Conservation (phyloP, 2,797 vertebrate species). For the Uromys caudimaculatus region DNA sequence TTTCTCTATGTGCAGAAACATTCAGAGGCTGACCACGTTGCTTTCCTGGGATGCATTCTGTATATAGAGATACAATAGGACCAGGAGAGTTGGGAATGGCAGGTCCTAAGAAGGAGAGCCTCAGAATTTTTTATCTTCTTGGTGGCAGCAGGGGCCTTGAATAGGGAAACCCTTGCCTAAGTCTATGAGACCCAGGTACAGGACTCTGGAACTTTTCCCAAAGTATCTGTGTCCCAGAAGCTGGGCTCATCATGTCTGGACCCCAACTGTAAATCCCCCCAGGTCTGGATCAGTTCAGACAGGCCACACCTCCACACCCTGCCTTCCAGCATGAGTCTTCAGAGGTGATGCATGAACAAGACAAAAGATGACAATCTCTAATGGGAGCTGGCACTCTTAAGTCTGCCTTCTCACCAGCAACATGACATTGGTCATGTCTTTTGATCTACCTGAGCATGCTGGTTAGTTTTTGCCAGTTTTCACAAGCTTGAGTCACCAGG, state of each 20-base stretch:
- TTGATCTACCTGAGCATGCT: neutral
- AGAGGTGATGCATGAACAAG: neutral
- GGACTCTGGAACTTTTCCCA: neutral
- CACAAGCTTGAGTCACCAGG: neutral
- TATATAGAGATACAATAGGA: neutral
- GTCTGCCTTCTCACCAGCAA: neutral
- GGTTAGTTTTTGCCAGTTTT: neutral
- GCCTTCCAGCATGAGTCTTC: neutral
- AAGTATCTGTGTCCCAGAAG: neutral
- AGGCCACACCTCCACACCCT: neutral
- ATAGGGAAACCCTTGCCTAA: neutral
- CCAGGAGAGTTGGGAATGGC: neutral
- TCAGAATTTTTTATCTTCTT: neutral
- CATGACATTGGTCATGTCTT: neutral
- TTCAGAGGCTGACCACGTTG: neutral
- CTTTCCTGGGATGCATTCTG: neutral
- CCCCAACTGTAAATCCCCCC: neutral
- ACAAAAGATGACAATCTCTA: neutral
- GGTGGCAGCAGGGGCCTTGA: neutral
- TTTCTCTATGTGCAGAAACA: neutral
- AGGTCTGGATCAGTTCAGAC: neutral
- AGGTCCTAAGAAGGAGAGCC: neutral
- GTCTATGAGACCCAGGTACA: neutral
- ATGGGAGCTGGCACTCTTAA: neutral
- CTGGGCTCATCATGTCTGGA: neutral